A percentile compares a stretch with the other conserved stretches of the same genome.
These are phyloP conservation scores for Augochlora pura DNA, from an alignment of 1,140 invertebrate genomes.

Conservation along the genomic window DNA sequence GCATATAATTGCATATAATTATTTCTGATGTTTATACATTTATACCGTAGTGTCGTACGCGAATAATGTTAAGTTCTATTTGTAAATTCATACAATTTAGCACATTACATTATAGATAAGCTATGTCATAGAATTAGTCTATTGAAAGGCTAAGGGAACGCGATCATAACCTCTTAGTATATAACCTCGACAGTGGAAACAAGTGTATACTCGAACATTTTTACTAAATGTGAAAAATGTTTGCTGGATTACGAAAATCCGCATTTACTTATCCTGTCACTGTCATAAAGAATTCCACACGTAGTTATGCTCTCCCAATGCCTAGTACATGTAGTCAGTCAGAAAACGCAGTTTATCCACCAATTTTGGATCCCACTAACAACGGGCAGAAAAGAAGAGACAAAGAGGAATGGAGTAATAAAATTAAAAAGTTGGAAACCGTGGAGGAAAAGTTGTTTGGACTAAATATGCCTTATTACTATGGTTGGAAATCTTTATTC, in stretches of 20 bases:
- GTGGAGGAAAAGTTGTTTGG: conserved; percentile 91
- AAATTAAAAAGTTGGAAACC: conserved; percentile 84
- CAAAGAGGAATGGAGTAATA: conserved; percentile 79
- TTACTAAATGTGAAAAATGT: conserved; percentile 24
- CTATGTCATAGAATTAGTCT: background rate
- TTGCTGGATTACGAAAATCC: background rate
- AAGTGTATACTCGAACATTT: background rate
- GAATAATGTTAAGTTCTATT: background rate
- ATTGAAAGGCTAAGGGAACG: background rate
- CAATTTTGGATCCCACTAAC: conserved; percentile 81
- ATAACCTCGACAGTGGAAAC: conserved; percentile 4
- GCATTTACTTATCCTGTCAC: background rate
- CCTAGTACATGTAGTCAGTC: background rate
- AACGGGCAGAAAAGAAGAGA: conserved; percentile 74
- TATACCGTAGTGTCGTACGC: too few relatives aligned
- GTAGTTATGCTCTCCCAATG: background rate
- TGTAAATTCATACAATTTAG: background rate
- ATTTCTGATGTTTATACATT: too few relatives aligned
- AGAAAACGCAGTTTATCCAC: conserved; percentile 80
- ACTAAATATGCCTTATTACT: conserved; percentile 89
- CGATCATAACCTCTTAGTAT: background rate
- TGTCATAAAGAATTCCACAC: background rate
- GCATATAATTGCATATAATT: too few relatives aligned
- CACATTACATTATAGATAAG: background rate
- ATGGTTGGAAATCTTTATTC: conserved; percentile 85